These are phyloP conservation scores for Sebastes diploproa DNA, from an alignment of 2,797 vertebrate species.

Conservation along the genomic window DNA sequence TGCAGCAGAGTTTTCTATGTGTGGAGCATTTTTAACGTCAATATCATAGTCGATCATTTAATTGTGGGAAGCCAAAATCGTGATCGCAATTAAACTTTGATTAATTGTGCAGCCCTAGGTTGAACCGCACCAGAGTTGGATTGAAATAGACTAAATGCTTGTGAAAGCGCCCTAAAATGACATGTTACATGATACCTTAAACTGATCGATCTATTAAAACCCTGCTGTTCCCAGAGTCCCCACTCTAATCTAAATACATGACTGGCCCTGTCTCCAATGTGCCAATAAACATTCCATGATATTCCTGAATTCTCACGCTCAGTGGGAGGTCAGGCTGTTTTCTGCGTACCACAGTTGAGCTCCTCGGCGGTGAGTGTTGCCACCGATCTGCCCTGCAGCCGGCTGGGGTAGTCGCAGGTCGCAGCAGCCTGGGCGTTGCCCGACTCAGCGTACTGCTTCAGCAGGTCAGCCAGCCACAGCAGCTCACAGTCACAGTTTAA, in stretches of 20 bases:
- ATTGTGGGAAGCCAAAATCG: no score
- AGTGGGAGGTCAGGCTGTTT: neutral
- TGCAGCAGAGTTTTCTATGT: no score
- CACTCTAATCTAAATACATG: neutral
- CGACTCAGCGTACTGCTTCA: slow-evolving; percentile 92
- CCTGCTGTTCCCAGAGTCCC: neutral
- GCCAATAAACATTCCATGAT: neutral
- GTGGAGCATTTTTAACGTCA: no score
- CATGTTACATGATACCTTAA: neutral
- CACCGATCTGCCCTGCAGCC: slow-evolving; percentile 94
- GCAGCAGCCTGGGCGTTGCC: slow-evolving; percentile 96
- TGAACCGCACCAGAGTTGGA: no score
- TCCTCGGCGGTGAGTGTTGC: slow-evolving; percentile 94
- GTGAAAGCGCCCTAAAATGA: no score
- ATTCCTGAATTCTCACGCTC: neutral
- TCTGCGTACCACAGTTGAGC: slow-evolving; percentile 92
- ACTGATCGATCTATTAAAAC: neutral
- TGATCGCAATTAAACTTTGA: no score
- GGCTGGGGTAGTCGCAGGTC: slow-evolving; percentile 92
- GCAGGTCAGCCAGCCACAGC: slow-evolving; percentile 93
- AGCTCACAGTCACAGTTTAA: slow-evolving; percentile 97
- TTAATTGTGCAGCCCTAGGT: no score
- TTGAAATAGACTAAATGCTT: no score
- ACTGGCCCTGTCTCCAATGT: neutral
- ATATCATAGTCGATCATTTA: no score